Base-by-base conservation (phyloP, 2,113 vertebrate genomes). In the Notarius lentiginosus region DNA sequence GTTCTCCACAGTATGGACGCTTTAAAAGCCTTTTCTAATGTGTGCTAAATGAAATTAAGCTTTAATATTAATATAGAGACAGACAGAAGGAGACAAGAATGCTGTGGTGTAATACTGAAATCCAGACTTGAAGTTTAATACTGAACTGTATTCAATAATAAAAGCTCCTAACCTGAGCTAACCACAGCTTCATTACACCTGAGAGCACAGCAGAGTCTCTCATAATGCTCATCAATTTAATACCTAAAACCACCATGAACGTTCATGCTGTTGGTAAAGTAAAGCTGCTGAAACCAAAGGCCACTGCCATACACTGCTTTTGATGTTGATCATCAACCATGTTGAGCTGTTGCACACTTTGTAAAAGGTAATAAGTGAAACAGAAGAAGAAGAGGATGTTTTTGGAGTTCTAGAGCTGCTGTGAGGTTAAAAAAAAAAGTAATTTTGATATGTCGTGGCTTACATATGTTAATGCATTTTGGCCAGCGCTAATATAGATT, bases 401-500 rank as follows among this genome's bases (percentile, higher is more conserved):
- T 85, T 79, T 66, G 27, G 10, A 41, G 51, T 65, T 66, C 34
- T 47, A 58, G 63, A 17, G 14, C 24, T 17, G 18, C 24, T 24
- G 49, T 56, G 14, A n/a, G 47, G 22, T 2, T 4, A 24, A 30
- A 65, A 47, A 79, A 79, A 82, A 82, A 83, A 83, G 75, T 83
- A 47, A 30, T 56, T 82, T 83, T 89, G 84, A 87, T 85, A 49
- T 80, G 83, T 65, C 70, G 6, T 56, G 68, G 70, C 70, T 83
- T 87, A 77, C 80, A 66, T 27, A 49, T 89, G 73, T 63, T 70
- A 87, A 87, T 89, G 72, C 60, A 24, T 85, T 83, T 86, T 86
- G 55, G 82, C 81, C 84, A 86, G 51, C 27, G 79, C 53, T 87
- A 68, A 60, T 87, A 87, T 85, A 86, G 86, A 87, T 87, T 87